These are phyloP conservation scores for Heterodera carotae DNA, from an alignment of 1,140 invertebrate genomes.

Conservation along the genomic window DNA sequence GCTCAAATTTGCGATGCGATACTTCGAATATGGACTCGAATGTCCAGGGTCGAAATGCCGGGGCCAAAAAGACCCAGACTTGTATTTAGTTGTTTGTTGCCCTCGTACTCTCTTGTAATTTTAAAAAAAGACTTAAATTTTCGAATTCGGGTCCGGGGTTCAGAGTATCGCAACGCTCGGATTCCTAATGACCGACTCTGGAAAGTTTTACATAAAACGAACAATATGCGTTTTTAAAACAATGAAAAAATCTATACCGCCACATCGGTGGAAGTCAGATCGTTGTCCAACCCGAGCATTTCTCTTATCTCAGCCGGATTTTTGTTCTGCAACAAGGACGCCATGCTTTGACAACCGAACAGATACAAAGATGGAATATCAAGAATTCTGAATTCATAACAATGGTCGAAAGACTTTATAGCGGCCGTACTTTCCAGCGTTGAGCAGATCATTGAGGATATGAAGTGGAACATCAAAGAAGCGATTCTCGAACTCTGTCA, in stretches of 20 bases:
- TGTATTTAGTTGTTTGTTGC: no score
- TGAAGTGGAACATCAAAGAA: constrained; percentile 47
- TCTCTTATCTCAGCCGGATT: constrained; percentile 48
- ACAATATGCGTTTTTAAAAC: no score
- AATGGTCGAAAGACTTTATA: neutral
- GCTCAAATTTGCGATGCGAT: no score
- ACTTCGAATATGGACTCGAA: no score
- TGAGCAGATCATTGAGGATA: constrained; percentile 25
- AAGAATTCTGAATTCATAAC: constrained; percentile 29
- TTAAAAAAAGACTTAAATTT: no score
- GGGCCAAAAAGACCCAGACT: no score
- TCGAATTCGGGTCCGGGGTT: no score
- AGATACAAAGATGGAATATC: constrained; percentile 47
- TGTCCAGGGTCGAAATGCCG: no score
- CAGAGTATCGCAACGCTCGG: no score
- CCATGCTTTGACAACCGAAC: constrained; percentile 40
- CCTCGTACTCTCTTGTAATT: no score
- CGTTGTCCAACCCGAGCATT: constrained; percentile 43
- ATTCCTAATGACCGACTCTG: no score
- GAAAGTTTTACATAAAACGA: no score
- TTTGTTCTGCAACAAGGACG: constrained; percentile 40
- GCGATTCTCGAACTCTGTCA: constrained; percentile 39
- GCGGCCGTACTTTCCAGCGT: neutral
- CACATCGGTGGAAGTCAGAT: constrained; percentile 35
- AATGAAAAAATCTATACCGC: neutral